phyloP scores from a whole-genome alignment of 2,113 vertebrate genomes.

The Halichoeres trimaculatus region DNA sequence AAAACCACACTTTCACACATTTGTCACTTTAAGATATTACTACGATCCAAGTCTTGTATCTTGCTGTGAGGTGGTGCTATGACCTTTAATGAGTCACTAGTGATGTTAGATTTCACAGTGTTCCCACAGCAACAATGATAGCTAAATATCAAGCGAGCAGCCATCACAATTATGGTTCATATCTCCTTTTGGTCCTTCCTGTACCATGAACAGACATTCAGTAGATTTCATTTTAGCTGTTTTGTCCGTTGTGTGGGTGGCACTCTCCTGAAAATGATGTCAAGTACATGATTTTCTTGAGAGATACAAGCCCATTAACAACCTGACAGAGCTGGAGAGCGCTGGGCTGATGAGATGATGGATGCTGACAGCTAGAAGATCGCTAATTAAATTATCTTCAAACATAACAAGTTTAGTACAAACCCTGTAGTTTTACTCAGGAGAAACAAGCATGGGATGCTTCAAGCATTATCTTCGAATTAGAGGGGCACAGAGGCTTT shows the following conservation, averaged over 20 bases:
- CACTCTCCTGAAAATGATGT: constrained; percentile 43
- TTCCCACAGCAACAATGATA: background rate
- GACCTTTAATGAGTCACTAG: constrained; percentile 39
- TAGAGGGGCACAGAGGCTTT: background rate
- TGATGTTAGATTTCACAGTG: constrained; percentile 11
- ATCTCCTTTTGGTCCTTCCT: background rate
- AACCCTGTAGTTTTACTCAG: background rate
- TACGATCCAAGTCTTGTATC: background rate
- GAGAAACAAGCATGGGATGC: too few species aligned
- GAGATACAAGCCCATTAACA: constrained; percentile 28
- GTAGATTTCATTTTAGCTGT: background rate
- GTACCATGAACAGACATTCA: background rate
- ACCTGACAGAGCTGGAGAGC: constrained; percentile 36
- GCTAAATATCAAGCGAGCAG: constrained; percentile 10
- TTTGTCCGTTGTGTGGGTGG: background rate
- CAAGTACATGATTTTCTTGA: constrained; percentile 50
- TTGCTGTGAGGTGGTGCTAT: constrained; percentile 13
- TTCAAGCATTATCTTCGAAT: too few species aligned
- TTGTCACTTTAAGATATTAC: background rate
- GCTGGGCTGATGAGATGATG: constrained; percentile 35
- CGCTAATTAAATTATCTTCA: constrained; percentile 35
- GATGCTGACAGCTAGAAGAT: constrained; percentile 46
- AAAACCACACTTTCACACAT: background rate
- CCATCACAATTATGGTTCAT: background rate
- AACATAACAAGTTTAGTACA: constrained; percentile 3